These are phyloP conservation scores for Eumacrocentrus americanus DNA, from an alignment of 2,888 invertebrate species.

Conservation along the genomic window DNA sequence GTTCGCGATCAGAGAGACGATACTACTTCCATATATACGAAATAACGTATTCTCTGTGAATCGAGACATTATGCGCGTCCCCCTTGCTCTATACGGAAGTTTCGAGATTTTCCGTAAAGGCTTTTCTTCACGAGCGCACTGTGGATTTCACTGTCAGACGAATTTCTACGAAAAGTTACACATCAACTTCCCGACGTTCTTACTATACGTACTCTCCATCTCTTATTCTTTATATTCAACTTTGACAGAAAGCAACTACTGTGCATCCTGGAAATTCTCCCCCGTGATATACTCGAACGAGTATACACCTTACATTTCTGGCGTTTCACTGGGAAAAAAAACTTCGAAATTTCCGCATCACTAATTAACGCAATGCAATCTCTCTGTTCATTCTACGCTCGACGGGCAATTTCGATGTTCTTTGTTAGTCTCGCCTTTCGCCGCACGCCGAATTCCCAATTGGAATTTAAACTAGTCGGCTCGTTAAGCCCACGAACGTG, in stretches of 20 bases:
- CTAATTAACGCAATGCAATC: constrained; percentile 21
- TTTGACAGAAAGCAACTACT: not conserved
- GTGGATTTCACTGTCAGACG: constrained; percentile 8
- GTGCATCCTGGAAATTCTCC: not conserved
- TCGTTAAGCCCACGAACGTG: constrained; percentile 31
- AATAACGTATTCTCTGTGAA: constrained; percentile 25
- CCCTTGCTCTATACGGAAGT: not conserved
- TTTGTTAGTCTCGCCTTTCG: constrained; percentile 34
- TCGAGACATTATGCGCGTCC: constrained; percentile 24
- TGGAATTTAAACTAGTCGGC: constrained; percentile 39
- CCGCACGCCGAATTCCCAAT: constrained; percentile 32
- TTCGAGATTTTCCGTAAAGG: constrained; percentile 18
- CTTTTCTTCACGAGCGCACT: constrained; percentile 14
- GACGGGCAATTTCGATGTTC: constrained; percentile 40
- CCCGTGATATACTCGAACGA: no score
- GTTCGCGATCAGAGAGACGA: constrained; percentile 19
- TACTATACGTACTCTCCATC: constrained; percentile 3
- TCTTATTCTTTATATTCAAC: not conserved
- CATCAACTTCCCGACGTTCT: constrained; percentile 12
- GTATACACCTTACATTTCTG: no score
- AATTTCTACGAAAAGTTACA: constrained; percentile 15
- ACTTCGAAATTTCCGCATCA: constrained; percentile 18
- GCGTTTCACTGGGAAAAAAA: not conserved
- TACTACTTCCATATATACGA: constrained; percentile 5
- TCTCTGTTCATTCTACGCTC: constrained; percentile 21